phyloP scores from a whole-genome alignment of 2,888 invertebrate genomes.

The Adelognathus sp. region DNA sequence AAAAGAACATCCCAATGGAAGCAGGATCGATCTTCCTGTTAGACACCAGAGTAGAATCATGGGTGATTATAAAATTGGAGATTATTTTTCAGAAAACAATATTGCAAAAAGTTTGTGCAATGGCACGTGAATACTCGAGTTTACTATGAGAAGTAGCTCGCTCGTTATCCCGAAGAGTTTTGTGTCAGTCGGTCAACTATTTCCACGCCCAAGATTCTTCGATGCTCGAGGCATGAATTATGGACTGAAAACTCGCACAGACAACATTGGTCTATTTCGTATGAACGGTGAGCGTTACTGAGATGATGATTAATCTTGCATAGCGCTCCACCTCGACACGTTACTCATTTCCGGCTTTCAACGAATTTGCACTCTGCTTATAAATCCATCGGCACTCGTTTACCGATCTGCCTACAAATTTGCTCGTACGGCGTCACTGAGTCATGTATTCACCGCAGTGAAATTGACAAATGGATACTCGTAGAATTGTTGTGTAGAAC shows the following conservation, averaged over 20 bases:
- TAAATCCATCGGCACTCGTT: neutral
- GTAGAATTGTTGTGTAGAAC: no score
- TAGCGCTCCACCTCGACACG: neutral
- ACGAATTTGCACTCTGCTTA: neutral
- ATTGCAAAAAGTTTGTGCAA: no score
- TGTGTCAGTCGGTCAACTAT: slow-evolving; percentile 52
- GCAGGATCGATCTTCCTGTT: neutral
- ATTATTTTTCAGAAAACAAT: no score
- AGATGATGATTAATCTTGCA: neutral
- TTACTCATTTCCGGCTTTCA: slow-evolving; percentile 18
- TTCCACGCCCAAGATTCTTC: neutral
- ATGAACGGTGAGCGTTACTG: neutral
- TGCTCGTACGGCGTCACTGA: neutral
- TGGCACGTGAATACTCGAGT: neutral
- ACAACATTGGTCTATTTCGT: neutral
- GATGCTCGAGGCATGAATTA: neutral
- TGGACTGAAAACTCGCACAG: neutral
- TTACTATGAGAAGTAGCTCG: no score
- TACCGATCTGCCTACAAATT: neutral
- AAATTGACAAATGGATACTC: neutral
- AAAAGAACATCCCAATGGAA: neutral
- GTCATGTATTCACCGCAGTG: neutral
- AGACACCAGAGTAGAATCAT: no score
- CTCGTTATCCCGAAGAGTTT: slow-evolving; percentile 3
- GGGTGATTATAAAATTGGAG: neutral